Conservation (phyloP, 2,888 invertebrate genomes). For the Smittia aterrima region DNA sequence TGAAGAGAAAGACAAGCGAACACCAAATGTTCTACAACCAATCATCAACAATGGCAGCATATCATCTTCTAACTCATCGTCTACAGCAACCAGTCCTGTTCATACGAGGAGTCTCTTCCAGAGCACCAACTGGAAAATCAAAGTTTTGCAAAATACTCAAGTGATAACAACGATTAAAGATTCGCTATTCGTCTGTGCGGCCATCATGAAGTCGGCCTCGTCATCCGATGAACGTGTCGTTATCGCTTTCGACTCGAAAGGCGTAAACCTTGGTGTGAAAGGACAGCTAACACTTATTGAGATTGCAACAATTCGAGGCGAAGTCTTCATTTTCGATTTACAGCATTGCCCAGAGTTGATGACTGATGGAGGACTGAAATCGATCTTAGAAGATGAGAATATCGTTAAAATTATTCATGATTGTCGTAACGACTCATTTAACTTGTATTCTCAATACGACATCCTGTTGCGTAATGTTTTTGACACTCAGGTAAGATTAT, state of each 20-base stretch:
- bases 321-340: slow-evolving; percentile 84
- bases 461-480: slow-evolving; percentile 81
- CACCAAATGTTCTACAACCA: slow-evolving; percentile 48
- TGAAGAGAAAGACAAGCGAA: slow-evolving; percentile 57
- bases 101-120: slow-evolving; percentile 54
- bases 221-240: slow-evolving; percentile 58
- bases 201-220: slow-evolving; percentile 61
- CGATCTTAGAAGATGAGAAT: slow-evolving; percentile 74
- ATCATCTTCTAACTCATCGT: slow-evolving; percentile 55
- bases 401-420: slow-evolving; percentile 90
- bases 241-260: slow-evolving; percentile 88
- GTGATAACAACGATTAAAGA: slow-evolving; percentile 79
- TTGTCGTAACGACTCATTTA: slow-evolving; percentile 86
- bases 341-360: slow-evolving; percentile 79
- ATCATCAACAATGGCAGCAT: slow-evolving; percentile 53
- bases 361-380: slow-evolving; percentile 72
- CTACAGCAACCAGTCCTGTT: slow-evolving; percentile 54
- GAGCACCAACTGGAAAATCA: slow-evolving; percentile 77
- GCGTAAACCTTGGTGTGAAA: slow-evolving; percentile 85
- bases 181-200: slow-evolving; percentile 71
- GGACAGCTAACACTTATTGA: slow-evolving; percentile 85
- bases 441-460: slow-evolving; percentile 81
- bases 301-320: slow-evolving; percentile 77
- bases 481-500: slow-evolving; percentile 70
- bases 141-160: slow-evolving; percentile 76